Evolutionary conservation across 2,113 vertebrate species (phyloP), one percentile per base, ranked within the genome.

Genomic region (Ictalurus furcatus): DNA sequence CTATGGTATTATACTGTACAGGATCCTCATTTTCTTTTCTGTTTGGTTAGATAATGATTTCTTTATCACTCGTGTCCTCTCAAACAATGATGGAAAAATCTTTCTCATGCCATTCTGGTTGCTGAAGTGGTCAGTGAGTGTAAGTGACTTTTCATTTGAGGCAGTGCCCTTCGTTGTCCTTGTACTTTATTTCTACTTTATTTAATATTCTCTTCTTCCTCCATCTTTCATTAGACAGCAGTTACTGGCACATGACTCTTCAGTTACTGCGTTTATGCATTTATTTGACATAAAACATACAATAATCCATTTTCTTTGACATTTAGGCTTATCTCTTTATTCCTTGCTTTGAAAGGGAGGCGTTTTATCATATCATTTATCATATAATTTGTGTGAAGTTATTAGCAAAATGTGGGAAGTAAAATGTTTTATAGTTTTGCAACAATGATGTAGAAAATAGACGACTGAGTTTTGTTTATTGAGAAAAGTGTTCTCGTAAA

Each of bases 401-500:
- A 25, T 76, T 23, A 44, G 19, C 6, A 78, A 25, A 48, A 44
- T 23, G 8, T 76, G 37, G 25, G 8, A 25, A 48, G 40, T 2
- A 7, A 52, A 52, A 16, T 52, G 12, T 17, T n/a, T 54, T 30
- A 17, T 30, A 56, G 78, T 56, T 81, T 56, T 30, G 44, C 76
- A 79, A 25, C 73, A 76, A 44, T n/a, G 6, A 25, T 79, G 25
- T 52, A 79, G 76, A 79, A 79, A 79, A 79, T 28, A 79, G 44
- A 79, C 0, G 37, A 44, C 19, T 74, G 9, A 8, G 74, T 48
- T 48, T 25, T 48, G 19, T 37, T 78, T 78, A 48, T 78, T 78
- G 74, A 78, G 74, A 78, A 78, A n/a, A 2, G 8, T 54, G 48
- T 81, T n/a, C 2, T 56, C 21, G 48, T 8, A 58, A 56, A 81